Conservation (phyloP, 2,113 vertebrate genomes). For the Oceanites oceanicus region DNA sequence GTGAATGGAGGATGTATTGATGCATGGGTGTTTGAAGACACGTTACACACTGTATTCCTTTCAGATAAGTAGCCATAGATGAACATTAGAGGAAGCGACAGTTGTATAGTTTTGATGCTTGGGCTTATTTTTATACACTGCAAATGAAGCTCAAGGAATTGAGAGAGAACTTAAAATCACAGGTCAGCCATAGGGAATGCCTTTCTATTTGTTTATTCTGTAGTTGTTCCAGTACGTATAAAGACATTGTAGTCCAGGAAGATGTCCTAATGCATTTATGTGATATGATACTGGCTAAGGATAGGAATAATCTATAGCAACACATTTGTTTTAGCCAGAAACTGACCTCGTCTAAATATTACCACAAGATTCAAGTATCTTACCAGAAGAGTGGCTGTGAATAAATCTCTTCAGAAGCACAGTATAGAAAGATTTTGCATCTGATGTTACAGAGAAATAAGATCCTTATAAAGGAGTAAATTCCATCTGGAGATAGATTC, state of each 20-base stretch:
- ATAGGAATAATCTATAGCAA: slow-evolving; percentile 7
- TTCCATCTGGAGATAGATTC: background rate
- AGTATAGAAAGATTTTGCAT: background rate
- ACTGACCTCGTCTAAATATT: background rate
- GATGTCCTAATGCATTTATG: slow-evolving; percentile 30
- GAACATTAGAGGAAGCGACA: background rate
- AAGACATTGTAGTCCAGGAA: slow-evolving; percentile 22
- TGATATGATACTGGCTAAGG: slow-evolving; percentile 15
- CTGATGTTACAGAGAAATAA: background rate
- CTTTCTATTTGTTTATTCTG: slow-evolving; percentile 51
- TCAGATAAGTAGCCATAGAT: background rate
- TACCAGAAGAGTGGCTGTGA: background rate
- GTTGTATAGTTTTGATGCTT: background rate
- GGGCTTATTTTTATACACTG: background rate
- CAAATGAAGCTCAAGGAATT: background rate
- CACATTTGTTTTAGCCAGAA: background rate
- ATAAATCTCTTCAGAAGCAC: background rate
- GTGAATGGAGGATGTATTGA: background rate
- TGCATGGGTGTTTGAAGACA: background rate
- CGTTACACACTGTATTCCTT: rapidly evolving
- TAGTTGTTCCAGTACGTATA: slow-evolving; percentile 9
- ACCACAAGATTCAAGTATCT: background rate
- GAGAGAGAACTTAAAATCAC: background rate
- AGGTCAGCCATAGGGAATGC: background rate
- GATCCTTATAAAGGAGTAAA: background rate